Conservation (phyloP, 2,797 vertebrate species). For the Myotis pilosus region DNA sequence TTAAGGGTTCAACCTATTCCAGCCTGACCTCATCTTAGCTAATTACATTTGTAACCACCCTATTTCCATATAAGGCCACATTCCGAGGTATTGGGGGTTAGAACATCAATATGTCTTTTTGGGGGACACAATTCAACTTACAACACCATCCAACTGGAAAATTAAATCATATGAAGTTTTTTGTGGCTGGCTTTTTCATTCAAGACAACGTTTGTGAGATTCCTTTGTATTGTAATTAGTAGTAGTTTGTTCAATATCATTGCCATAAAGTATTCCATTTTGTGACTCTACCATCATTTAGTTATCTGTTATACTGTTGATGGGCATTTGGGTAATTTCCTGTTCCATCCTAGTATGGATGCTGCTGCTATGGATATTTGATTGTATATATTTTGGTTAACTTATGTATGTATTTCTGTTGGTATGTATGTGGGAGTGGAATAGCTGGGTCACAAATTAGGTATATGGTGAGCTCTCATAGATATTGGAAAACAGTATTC, state of each 20-base stretch:
- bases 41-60: not conserved
- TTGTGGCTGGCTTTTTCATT: not conserved
- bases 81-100: not conserved
- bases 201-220: not conserved
- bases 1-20: not conserved
- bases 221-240: not conserved
- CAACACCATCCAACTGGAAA: not conserved
- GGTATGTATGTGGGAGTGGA: not conserved
- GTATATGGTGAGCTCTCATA: not conserved
- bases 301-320: not conserved
- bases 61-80: slow-evolving; percentile 15
- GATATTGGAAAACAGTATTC: not conserved
- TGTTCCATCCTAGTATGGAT: not conserved
- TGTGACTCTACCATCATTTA: not conserved
- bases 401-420: not conserved
- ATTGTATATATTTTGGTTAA: not conserved
- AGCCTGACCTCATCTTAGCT: not conserved
- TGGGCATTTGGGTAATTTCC: not conserved
- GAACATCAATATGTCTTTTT: not conserved
- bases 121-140: not conserved
- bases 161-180: not conserved
- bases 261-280: not conserved
- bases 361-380: not conserved
- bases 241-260: not conserved
- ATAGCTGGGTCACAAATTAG: not conserved